These are phyloP conservation scores for Ataeniobius toweri DNA, from an alignment of 2,797 vertebrate genomes.

Conservation along the genomic window DNA sequence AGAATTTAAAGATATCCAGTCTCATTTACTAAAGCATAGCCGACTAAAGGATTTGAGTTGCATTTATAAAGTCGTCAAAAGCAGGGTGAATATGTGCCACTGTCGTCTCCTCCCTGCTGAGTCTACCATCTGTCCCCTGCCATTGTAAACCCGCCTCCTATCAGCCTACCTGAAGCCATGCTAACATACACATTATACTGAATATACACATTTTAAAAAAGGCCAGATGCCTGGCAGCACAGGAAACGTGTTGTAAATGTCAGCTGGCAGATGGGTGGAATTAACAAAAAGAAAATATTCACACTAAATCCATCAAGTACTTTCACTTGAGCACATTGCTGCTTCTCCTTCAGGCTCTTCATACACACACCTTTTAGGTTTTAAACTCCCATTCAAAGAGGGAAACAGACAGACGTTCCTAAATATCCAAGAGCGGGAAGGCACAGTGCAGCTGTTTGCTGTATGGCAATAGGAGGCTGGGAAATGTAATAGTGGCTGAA, in stretches of 20 bases:
- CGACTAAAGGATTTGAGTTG: neutral
- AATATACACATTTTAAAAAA: constrained; percentile 46
- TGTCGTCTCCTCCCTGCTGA: constrained; percentile 21
- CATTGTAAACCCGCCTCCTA: constrained; percentile 22
- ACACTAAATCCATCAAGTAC: constrained; percentile 15
- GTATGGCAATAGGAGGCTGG: constrained; percentile 9
- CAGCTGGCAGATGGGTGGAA: constrained; percentile 30
- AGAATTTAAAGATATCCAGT: neutral
- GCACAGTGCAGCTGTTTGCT: constrained; percentile 18
- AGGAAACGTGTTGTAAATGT: constrained; percentile 50
- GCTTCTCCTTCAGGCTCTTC: constrained; percentile 26
- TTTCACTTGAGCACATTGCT: constrained; percentile 7
- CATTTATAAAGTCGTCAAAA: constrained; percentile 7
- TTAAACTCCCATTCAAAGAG: constrained; percentile 12
- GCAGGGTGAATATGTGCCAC: constrained; percentile 10
- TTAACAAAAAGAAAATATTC: constrained; percentile 16
- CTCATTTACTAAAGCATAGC: neutral
- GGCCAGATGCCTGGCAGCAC: constrained; percentile 50
- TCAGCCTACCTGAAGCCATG: constrained; percentile 6
- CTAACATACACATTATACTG: constrained; percentile 18
- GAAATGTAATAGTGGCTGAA: neutral
- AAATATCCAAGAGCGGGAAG: constrained; percentile 23
- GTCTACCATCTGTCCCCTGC: constrained; percentile 32
- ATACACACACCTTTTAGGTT: constrained; percentile 38
- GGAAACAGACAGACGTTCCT: constrained; percentile 25